Base-by-base conservation (phyloP, 1,140 invertebrate species). In the Mactra quadrangularis region DNA sequence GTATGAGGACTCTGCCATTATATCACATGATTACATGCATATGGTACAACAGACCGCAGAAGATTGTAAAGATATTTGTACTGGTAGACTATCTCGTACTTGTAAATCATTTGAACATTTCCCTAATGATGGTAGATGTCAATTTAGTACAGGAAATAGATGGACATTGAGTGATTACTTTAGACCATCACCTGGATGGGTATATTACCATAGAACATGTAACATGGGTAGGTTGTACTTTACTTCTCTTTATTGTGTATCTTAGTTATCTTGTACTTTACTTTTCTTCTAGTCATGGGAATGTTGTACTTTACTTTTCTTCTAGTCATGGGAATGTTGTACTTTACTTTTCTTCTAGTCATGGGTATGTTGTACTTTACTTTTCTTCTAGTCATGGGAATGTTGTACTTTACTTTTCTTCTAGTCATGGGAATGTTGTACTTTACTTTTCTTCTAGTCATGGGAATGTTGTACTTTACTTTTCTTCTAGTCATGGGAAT, bases 171-270 rank as follows among this genome's bases (percentile, higher is more conserved):
- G 11, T n/a, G 3, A 55, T 17, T 60, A 78, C 50, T 53, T 33
- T 22, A 41, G 27, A 25, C 19, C 31, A 59, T 29, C 19, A 35
- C 33, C 17, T 13, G 76, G 76, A 31, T 78, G 76, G 76, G 62
- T 78, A 3, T 68, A 78, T 62, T 78, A 52, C n/a, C 76, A 78
- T n/a, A 31, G 62, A 1, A 78, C 76, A 6, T 78, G 76, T 22
- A 78, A 78, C 25, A 25, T 29, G 38, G 76, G 76, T 78, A 78
- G 7, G 53, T 7, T 31, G 3, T 22, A 9, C 29, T 29, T 11
- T 47, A 47, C 19, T 11, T 19, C 9, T 9, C 45, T 47, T 9
- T 47, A 47, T 9, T 47, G 9, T 47, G 45, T 19, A 47, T 47
- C 45, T 9, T 19, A 11, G 45, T 47, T 47, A 47, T 47, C 19